Evolutionary conservation across 53 echinoderm and acorn worm species (phyloP).

Genomic region (Mesocentrotus franciscanus): DNA sequence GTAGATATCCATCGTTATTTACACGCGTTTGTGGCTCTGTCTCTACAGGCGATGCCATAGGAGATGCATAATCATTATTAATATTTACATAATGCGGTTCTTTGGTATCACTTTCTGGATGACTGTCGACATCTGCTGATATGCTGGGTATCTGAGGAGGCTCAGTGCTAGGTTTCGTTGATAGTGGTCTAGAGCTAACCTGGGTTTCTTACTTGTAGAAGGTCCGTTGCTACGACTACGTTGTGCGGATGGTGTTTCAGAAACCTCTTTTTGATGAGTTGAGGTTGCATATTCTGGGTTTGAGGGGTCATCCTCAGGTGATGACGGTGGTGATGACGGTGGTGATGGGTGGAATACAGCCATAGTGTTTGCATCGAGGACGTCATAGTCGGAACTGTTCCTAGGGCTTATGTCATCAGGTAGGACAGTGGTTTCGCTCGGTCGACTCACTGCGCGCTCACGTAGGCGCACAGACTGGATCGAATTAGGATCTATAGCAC

Average conservation of each 20-base stretch:
- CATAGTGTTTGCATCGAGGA: conserved; percentile 59
- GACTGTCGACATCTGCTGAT: background rate
- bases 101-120: background rate
- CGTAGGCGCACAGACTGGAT: conserved; percentile 17
- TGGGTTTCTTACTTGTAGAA: conserved; percentile 27
- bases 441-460: conserved; percentile 40
- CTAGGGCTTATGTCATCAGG: background rate
- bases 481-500: background rate
- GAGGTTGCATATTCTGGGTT: background rate
- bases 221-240: background rate
- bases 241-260: background rate
- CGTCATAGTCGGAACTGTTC: conserved; percentile 56
- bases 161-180: background rate
- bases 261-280: background rate
- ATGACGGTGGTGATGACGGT: background rate
- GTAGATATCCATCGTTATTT: conserved; percentile 32
- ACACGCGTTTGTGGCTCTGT: background rate
- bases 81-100: conserved; percentile 44
- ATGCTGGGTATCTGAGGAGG: no score
- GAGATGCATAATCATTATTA: conserved; percentile 43
- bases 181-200: conserved; percentile 1
- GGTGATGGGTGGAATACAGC: background rate
- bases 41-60: background rate
- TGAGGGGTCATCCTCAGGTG: background rate
- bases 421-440: conserved; percentile 30